Conservation (phyloP, 2,888 invertebrate species). For the Cyrtodaria siliqua region DNA sequence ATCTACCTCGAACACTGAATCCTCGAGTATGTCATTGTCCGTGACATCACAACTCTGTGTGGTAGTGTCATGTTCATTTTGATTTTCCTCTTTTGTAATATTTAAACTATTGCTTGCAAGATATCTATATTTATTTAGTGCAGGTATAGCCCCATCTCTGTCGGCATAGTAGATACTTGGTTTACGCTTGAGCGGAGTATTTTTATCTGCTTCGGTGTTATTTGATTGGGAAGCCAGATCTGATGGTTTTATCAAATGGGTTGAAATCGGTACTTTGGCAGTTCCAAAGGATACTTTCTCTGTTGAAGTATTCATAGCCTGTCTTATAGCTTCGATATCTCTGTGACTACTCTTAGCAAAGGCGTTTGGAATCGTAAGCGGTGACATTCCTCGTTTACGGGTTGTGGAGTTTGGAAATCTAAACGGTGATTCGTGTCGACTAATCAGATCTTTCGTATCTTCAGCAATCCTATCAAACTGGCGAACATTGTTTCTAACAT, state of each 20-base stretch:
- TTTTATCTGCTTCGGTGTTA: constrained; percentile 7
- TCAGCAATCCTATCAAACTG: constrained; percentile 65
- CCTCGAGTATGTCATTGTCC: background rate
- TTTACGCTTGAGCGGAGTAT: constrained; percentile 57
- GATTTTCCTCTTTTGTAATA: no score
- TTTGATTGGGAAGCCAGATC: constrained; percentile 26
- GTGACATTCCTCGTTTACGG: constrained; percentile 74
- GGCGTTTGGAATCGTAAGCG: constrained; percentile 75
- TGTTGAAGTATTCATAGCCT: constrained; percentile 41
- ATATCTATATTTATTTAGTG: constrained; percentile 15
- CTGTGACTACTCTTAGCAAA: constrained; percentile 70
- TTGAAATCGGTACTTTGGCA: constrained; percentile 75
- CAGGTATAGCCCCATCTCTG: constrained; percentile 20
- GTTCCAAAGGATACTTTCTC: constrained; percentile 60
- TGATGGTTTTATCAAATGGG: constrained; percentile 74
- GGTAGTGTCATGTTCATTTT: no score
- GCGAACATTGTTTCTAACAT: constrained; percentile 74
- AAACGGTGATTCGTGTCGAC: constrained; percentile 70
- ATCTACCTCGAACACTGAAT: constrained; percentile 29
- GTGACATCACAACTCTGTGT: no score
- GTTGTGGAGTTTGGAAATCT: constrained; percentile 76
- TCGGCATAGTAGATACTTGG: constrained; percentile 72
- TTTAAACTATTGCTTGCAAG: background rate
- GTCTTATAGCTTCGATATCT: constrained; percentile 46
- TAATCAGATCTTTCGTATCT: constrained; percentile 56